Evolutionary conservation across 1,140 invertebrate species (phyloP), one percentile per base, ranked within the genome.

Genomic region (Hylaeus volcanicus): DNA sequence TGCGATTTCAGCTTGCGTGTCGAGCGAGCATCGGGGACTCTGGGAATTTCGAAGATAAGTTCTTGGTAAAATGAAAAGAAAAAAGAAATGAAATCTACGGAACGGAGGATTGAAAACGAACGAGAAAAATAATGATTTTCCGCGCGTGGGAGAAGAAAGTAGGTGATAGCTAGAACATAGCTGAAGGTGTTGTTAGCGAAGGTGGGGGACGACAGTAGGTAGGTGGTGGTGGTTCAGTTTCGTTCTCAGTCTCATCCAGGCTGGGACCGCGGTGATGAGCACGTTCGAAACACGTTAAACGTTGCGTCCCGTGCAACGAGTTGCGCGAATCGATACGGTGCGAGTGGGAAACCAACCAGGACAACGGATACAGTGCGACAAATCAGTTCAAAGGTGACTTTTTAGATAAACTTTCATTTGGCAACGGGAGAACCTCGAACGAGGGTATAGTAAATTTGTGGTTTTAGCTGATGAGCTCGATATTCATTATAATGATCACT

Each of bases 191-290:
- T 66, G n/a, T n/a, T 70, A 53, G 43, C 60, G 45, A 48, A 74
- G 63, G 79, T 77, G 85, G 85, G 79, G 79, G 60, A 51, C 65
- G 74, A 74, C 64, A 41, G 68, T 39, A 37, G 56, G 74, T 48
- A 26, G 15, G 75, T 70, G 26, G 73, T 66, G 66, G 64, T 64
- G 39, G 45, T 63, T 88, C 75, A 88, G 86, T 87, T 55, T 81
- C 74, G 64, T 58, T 83, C 61, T 48, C 60, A 80, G 71, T 51
- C 58, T 82, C 74, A 65, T 83, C 78, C 77, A 56, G 53, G 51
- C 53, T 82, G 63, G 80, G 83, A 79, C 76, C 58, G 37, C 63
- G 55, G 74, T 55, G 64, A 74, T 76, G 68, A 79, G 39, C 43
- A 70, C 26, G 55, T 4, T 37, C 53, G 37, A 68, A 51, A 41